Percentiles rank a stretch among this genome's conserved stretches.
phyloP scores from a whole-genome alignment of 1,140 invertebrate species.

The Drosophila melanica region DNA sequence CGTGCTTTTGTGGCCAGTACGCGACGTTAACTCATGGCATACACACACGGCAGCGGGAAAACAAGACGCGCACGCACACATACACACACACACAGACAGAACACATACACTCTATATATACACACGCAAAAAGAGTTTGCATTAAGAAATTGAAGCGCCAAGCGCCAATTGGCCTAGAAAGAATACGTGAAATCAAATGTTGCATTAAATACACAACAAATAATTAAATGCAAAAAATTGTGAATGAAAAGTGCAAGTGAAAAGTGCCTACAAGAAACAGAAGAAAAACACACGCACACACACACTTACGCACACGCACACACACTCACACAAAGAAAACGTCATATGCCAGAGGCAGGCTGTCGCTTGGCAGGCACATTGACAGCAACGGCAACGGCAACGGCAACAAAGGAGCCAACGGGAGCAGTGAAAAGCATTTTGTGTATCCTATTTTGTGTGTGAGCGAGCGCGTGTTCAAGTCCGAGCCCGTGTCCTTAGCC shows the following conservation, averaged over 20 bases:
- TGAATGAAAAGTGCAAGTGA: conserved; percentile 70
- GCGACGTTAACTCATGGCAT: conserved; percentile 72
- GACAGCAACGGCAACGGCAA: conserved; percentile 58
- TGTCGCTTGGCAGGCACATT: conserved; percentile 57
- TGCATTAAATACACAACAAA: conserved; percentile 41
- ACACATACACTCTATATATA: conserved; percentile 25
- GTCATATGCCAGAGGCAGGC: conserved; percentile 78
- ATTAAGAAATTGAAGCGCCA: conserved; percentile 65
- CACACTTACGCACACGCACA: conserved; percentile 9
- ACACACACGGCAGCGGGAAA: conserved; percentile 57
- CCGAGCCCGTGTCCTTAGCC: conserved; percentile 33
- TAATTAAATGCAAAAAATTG: conserved; percentile 26
- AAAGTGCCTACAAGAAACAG: conserved; percentile 67
- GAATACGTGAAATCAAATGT: conserved; percentile 35
- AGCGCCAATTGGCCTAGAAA: conserved; percentile 67
- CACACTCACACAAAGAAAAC: conserved; percentile 64
- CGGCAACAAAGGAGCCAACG: conserved; percentile 6
- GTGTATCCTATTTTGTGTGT: conserved; percentile 77
- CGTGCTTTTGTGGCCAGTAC: conserved; percentile 68
- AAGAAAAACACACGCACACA: conserved; percentile 42
- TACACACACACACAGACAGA: conserved; percentile 20
- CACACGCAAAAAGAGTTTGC: conserved; percentile 36
- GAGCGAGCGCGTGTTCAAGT: conserved; percentile 49
- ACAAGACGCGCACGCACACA: conserved; percentile 23
- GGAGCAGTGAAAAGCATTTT: conserved; percentile 71